Conservation (phyloP, 2,113 vertebrate genomes). For the Sinocyclocheilus anophthalmus region DNA sequence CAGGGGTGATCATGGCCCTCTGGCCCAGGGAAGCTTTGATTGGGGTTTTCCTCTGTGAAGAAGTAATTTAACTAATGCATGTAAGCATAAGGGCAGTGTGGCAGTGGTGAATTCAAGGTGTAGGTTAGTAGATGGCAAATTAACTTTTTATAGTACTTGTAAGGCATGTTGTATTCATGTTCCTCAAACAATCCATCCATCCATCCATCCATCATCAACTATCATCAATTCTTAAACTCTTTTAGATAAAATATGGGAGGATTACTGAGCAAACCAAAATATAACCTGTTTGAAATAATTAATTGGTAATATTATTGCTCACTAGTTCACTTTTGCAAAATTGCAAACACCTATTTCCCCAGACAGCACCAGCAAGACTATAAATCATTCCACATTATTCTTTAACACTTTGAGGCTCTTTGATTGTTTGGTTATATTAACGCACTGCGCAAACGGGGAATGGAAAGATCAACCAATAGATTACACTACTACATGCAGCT, state of each 20-base stretch:
- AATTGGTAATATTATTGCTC: neutral
- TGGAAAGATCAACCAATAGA: neutral
- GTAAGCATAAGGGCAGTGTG: neutral
- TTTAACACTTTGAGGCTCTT: conserved; percentile 1
- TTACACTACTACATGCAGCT: neutral
- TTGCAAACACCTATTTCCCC: neutral
- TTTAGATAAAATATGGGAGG: neutral
- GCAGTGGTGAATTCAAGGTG: neutral
- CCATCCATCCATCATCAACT: no score
- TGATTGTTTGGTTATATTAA: neutral
- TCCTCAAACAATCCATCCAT: neutral
- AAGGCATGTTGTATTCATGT: neutral
- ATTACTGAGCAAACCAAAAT: neutral
- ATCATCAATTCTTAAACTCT: neutral
- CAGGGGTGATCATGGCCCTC: conserved; percentile 10
- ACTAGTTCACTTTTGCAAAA: neutral
- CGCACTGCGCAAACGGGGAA: conserved; percentile 7
- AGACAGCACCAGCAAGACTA: conserved; percentile 6
- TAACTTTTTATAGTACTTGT: neutral
- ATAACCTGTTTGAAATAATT: neutral
- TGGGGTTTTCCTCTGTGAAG: conserved; percentile 50
- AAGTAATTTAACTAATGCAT: conserved; percentile 47
- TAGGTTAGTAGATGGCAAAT: neutral
- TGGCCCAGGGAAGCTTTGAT: conserved; percentile 55
- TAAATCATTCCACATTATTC: conserved; percentile 27